These are phyloP conservation scores for Sphaerophoria rueppellii DNA, from an alignment of 2,888 invertebrate genomes.

Conservation along the genomic window DNA sequence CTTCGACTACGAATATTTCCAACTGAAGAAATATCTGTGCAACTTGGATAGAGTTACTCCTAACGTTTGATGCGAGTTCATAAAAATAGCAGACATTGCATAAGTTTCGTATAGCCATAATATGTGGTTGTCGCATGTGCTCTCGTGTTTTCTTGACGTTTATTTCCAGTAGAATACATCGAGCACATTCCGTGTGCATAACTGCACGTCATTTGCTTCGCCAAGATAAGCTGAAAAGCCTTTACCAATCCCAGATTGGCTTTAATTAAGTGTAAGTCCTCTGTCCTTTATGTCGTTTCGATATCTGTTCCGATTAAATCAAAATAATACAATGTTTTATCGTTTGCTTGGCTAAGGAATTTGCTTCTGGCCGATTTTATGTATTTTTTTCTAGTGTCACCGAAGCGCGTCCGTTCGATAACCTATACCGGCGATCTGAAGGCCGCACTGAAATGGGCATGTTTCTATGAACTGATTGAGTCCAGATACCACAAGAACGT, in stretches of 20 bases:
- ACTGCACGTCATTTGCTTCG: conserved; percentile 16
- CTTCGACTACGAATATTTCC: conserved; percentile 27
- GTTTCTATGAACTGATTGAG: conserved; percentile 45
- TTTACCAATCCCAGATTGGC: background rate
- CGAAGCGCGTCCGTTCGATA: conserved; percentile 19
- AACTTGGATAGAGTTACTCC: conserved; percentile 38
- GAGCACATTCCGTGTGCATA: conserved; percentile 26
- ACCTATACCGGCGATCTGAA: conserved; percentile 27
- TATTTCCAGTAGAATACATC: conserved; percentile 29
- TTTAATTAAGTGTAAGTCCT: conserved; percentile 31
- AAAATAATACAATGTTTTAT: background rate
- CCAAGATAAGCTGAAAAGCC: conserved; percentile 5
- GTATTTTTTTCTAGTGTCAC: conserved; percentile 36
- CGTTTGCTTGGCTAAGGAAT: background rate
- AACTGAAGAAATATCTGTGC: conserved; percentile 33
- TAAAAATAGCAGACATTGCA: conserved; percentile 19
- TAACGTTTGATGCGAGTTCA: background rate
- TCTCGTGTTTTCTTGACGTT: background rate
- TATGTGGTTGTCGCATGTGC: conserved; percentile 2
- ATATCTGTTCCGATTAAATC: conserved; percentile 22
- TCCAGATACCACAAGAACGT: conserved; percentile 10
- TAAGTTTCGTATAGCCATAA: background rate
- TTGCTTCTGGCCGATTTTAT: background rate
- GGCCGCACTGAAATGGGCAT: conserved; percentile 40
- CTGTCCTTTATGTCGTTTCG: background rate